Percentiles rank a stretch among this genome's conserved stretches.
These are phyloP conservation scores for Cossypha heuglini DNA, from an alignment of 2,797 vertebrate species.

Conservation along the genomic window DNA sequence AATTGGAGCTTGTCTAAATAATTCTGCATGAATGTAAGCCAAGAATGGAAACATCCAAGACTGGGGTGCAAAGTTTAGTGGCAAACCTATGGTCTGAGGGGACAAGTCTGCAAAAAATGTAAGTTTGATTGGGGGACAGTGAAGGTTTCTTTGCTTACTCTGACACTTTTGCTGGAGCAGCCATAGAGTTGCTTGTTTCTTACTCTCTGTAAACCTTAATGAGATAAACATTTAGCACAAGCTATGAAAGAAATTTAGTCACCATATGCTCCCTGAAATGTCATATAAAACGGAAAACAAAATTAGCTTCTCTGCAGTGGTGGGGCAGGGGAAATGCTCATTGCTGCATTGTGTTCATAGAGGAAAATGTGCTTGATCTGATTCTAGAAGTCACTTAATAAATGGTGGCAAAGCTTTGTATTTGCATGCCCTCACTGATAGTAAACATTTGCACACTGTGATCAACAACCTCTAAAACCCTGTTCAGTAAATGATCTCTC, in stretches of 20 bases:
- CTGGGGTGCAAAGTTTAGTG: not conserved
- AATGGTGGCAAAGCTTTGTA: not conserved
- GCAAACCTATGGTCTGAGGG: not conserved
- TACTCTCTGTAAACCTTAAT: not conserved
- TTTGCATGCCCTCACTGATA: not conserved
- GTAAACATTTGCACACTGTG: not conserved
- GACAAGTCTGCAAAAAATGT: not conserved
- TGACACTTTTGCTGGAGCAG: not conserved
- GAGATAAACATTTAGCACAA: not conserved
- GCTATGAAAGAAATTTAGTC: not conserved
- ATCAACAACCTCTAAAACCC: not conserved
- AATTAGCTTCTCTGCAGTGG: not conserved
- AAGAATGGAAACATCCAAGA: not conserved
- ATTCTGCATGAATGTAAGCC: not conserved
- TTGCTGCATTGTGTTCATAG: not conserved
- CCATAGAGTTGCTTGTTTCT: not conserved
- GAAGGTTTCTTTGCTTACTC: not conserved
- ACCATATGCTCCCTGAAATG: not conserved
- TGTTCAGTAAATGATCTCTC: not conserved
- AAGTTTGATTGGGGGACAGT: not conserved
- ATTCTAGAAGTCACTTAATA: not conserved
- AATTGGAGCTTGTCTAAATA: not conserved
- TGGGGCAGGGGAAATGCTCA: not conserved
- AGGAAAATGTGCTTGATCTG: not conserved
- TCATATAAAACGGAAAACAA: not conserved